Percentiles rank a stretch among this genome's conserved stretches.
Conservation (phyloP, 2,113 vertebrate genomes). For the Cyprinodon tularosa region DNA sequence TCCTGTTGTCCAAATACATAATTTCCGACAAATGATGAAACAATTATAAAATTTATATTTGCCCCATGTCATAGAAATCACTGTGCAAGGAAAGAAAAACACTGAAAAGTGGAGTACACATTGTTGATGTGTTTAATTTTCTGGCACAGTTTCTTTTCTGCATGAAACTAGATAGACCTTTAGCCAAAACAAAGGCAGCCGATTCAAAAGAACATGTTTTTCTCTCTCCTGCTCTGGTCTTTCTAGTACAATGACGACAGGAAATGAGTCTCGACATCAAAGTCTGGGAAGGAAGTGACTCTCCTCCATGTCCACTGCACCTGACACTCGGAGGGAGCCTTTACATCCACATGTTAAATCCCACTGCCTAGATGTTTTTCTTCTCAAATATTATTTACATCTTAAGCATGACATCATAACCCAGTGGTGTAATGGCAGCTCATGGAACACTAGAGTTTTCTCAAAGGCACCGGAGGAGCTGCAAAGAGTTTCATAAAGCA, state of each 20-base stretch:
- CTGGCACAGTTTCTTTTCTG: conserved; percentile 44
- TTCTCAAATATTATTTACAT: conserved; percentile 20
- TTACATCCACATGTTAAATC: conserved; percentile 4
- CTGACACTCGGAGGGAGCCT: conserved; percentile 46
- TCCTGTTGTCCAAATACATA: conserved; percentile 28
- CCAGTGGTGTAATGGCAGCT: conserved; percentile 37
- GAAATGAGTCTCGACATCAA: conserved; percentile 75
- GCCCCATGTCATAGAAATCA: conserved; percentile 52
- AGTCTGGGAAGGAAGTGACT: conserved; percentile 65
- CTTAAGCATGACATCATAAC: conserved; percentile 41
- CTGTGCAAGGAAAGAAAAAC: conserved; percentile 18
- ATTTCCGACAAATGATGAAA: conserved; percentile 30
- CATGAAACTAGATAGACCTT: conserved; percentile 60
- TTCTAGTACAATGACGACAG: conserved; percentile 62
- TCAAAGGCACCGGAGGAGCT: conserved; percentile 16
- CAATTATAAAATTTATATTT: conserved; percentile 50
- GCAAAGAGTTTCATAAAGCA: conserved; percentile 26
- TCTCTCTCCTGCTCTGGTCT: conserved; percentile 35
- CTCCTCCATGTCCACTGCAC: conserved; percentile 60
- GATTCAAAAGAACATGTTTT: conserved; percentile 47
- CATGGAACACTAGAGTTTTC: conserved; percentile 16
- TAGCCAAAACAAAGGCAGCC: conserved; percentile 68
- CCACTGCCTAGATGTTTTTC: conserved; percentile 5
- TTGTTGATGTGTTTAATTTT: conserved; percentile 54
- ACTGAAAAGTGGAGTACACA: conserved; percentile 35